Conservation (phyloP, 2,113 vertebrate species). For the Neomonachus schauinslandi region DNA sequence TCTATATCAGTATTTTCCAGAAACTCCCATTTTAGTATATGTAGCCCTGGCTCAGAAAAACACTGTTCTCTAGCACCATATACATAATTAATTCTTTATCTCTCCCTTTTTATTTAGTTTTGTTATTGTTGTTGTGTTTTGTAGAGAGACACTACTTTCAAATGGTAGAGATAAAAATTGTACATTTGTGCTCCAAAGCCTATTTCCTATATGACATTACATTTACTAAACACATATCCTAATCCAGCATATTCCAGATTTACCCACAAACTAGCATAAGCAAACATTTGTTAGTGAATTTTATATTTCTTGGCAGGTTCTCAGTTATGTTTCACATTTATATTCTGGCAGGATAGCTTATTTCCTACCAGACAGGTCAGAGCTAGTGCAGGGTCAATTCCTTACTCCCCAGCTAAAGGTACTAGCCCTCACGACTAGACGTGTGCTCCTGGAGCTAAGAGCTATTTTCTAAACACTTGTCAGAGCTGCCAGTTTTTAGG, state of each 20-base stretch:
- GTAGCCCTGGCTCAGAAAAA: background rate
- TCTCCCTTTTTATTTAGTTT: background rate
- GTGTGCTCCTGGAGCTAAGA: background rate
- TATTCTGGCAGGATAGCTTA: conserved; percentile 5
- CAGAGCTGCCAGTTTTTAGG: background rate
- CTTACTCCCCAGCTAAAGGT: background rate
- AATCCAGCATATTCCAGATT: background rate
- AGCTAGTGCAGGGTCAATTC: background rate
- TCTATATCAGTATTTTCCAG: background rate
- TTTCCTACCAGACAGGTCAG: background rate
- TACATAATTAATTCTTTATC: background rate
- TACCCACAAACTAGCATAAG: background rate
- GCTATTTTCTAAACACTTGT: background rate
- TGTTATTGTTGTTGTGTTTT: background rate
- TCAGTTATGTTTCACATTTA: background rate
- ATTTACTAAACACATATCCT: background rate
- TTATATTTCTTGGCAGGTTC: conserved; percentile 17
- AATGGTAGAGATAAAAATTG: background rate
- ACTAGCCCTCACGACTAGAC: background rate
- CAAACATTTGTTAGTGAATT: background rate
- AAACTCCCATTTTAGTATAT: background rate
- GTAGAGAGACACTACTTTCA: background rate
- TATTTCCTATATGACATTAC: background rate
- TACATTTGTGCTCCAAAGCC: background rate
- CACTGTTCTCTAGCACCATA: background rate